A percentile compares a stretch with the other conserved stretches of the same genome.
phyloP scores from a whole-genome alignment of 2,888 invertebrate species.

The Platypus cylindrus region DNA sequence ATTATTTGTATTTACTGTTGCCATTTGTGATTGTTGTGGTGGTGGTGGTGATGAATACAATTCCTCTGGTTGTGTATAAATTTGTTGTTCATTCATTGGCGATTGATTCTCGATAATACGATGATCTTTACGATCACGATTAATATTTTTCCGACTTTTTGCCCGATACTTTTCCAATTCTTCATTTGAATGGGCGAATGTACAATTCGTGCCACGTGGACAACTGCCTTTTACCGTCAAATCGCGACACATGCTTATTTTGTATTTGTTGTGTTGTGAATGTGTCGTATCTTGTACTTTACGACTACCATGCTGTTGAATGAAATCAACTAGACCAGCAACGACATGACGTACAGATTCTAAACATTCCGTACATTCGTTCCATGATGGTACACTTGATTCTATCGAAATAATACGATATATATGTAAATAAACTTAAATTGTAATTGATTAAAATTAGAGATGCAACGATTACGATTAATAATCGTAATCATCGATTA shows the following conservation, averaged over 20 bases:
- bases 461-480: too few species aligned
- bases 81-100: conserved; percentile 28
- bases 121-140: conserved; percentile 15
- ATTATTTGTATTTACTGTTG: too few species aligned
- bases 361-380: conserved; percentile 51
- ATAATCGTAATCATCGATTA: too few species aligned
- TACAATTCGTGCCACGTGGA: conserved; percentile 76
- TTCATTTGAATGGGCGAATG: conserved; percentile 84
- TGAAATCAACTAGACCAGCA: conserved; percentile 63
- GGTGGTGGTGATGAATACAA: conserved; percentile 30
- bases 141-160: conserved; percentile 32
- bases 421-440: conserved; percentile 1
- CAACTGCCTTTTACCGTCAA: conserved; percentile 66
- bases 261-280: conserved; percentile 61
- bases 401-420: conserved; percentile 35
- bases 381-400: conserved; percentile 49
- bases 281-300: conserved; percentile 47
- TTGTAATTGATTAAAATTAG: too few species aligned
- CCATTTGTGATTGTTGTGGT: too few species aligned
- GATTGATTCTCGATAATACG: conserved; percentile 29
- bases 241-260: conserved; percentile 84
- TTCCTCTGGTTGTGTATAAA: conserved; percentile 27
- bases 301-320: conserved; percentile 59
- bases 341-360: conserved; percentile 60
- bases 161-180: conserved; percentile 76